Percentiles rank a stretch among this genome's conserved stretches.
Evolutionary conservation across 2,113 vertebrate species (phyloP).

Genomic region (Chlorodrepanis virens): DNA sequence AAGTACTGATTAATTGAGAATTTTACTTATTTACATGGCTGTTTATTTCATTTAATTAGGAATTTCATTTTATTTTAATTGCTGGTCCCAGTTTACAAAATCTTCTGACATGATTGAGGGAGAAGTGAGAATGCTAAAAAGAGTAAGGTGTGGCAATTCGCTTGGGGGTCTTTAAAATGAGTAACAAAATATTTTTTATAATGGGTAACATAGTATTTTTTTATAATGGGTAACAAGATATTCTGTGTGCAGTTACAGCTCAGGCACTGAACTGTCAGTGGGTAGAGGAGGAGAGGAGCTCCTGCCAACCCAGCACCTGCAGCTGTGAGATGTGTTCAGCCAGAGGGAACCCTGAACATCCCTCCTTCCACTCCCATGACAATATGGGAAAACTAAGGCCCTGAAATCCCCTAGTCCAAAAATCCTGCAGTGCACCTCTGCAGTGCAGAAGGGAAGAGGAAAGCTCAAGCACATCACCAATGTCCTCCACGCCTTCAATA

Average conservation of each 20-base stretch:
- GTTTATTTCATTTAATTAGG: background rate
- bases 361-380: background rate
- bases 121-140: background rate
- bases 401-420: background rate
- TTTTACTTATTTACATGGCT: background rate
- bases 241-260: background rate
- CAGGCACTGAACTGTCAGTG: background rate
- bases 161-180: background rate
- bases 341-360: background rate
- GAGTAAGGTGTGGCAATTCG: background rate
- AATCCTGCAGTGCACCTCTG: too few species aligned
- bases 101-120: background rate
- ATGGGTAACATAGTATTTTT: background rate
- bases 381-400: background rate
- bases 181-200: background rate
- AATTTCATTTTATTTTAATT: background rate
- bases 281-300: background rate
- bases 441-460: background rate
- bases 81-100: background rate
- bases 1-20: background rate
- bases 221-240: background rate
- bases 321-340: background rate
- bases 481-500: background rate
- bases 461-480: background rate
- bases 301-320: background rate